These are phyloP conservation scores for Cyrtorhinus lividipennis DNA, from an alignment of 1,140 invertebrate species.

Conservation along the genomic window DNA sequence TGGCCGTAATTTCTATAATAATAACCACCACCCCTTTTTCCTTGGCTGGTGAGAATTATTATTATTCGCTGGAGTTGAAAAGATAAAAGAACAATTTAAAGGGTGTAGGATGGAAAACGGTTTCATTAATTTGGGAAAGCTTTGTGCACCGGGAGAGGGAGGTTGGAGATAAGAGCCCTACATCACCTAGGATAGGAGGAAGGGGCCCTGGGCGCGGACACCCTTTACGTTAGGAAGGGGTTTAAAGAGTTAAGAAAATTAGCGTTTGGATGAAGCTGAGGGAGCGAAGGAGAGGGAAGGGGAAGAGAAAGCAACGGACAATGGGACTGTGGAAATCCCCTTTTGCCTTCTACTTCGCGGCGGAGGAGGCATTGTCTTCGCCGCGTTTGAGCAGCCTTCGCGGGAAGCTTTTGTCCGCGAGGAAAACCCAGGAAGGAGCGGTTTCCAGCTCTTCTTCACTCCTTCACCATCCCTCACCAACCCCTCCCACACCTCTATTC, in stretches of 20 bases:
- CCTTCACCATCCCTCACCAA: neutral
- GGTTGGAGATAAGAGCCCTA: constrained; percentile 1
- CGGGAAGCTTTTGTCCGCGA: neutral
- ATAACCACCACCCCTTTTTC: neutral
- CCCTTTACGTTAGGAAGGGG: neutral
- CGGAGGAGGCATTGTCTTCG: neutral
- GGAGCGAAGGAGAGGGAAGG: no score
- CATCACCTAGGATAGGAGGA: neutral
- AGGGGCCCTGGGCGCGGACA: neutral
- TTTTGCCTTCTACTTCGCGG: neutral
- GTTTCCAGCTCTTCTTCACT: neutral
- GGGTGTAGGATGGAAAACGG: constrained; percentile 5
- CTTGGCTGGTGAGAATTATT: neutral
- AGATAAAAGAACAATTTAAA: constrained; percentile 3
- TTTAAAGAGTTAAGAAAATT: constrained; percentile 10
- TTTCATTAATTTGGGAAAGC: constrained; percentile 5
- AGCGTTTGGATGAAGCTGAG: neutral
- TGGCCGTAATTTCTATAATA: neutral
- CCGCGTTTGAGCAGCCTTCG: neutral
- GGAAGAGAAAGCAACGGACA: neutral
- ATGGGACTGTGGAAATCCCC: neutral
- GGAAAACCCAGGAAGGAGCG: neutral
- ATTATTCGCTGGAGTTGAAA: constrained; percentile 1
- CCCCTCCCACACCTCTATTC: neutral
- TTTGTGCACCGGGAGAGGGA: neutral